Percentiles rank a stretch among this genome's conserved stretches.
Conservation (phyloP, 2,797 vertebrate genomes). For the Phyllotis vaccarum region DNA sequence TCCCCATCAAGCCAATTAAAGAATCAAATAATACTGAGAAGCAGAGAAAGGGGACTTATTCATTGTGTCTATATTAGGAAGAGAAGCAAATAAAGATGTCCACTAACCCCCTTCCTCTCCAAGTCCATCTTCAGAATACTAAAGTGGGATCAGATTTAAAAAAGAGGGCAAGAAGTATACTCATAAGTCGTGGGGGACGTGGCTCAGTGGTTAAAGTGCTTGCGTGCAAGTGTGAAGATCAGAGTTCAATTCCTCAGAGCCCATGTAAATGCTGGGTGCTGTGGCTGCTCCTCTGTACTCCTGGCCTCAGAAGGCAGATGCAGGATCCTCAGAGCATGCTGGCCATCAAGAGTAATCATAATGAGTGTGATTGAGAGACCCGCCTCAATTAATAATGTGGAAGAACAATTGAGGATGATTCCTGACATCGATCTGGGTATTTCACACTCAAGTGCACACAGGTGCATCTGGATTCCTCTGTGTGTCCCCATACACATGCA, state of each 20-base stretch:
- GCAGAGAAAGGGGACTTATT: background rate
- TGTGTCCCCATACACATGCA: background rate
- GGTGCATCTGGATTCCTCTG: no score
- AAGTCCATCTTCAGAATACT: background rate
- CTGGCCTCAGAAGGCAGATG: background rate
- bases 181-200: background rate
- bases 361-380: background rate
- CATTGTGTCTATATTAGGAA: background rate
- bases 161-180: no score
- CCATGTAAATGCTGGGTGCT: no score
- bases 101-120: no score
- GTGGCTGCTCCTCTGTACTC: background rate
- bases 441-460: background rate
- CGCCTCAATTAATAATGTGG: background rate
- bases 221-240: background rate
- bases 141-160: background rate
- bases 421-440: background rate
- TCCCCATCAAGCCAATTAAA: background rate
- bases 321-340: background rate
- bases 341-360: background rate
- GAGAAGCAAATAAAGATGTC: background rate
- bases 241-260: background rate
- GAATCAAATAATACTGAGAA: background rate
- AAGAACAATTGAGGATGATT: background rate
- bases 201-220: background rate